Percentiles rank a stretch among this genome's conserved stretches.
These are phyloP conservation scores for Coluber constrictor DNA, from an alignment of 2,797 vertebrate genomes.

Conservation along the genomic window DNA sequence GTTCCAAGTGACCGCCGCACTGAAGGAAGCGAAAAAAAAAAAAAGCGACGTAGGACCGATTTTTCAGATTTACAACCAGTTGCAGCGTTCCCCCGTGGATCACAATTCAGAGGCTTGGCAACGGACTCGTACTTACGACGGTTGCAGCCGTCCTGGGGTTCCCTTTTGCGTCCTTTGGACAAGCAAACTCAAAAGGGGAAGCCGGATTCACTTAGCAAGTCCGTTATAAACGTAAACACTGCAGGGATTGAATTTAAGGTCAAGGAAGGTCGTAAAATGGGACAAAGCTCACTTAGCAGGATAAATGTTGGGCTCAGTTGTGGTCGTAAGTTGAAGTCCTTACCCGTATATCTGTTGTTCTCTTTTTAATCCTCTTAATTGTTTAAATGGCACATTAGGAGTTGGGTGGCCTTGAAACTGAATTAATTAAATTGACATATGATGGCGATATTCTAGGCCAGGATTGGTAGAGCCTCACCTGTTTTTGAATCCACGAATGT, in stretches of 20 bases:
- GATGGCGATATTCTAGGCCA: not conserved
- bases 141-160: not conserved
- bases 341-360: not conserved
- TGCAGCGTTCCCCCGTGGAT: not conserved
- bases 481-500: not conserved
- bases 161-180: not conserved
- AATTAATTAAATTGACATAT: not conserved
- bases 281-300: not conserved
- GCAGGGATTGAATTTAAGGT: not conserved
- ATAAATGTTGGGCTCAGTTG: not conserved
- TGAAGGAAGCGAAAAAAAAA: no score
- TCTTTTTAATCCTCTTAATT: not conserved
- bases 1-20: not conserved
- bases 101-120: not conserved
- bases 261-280: not conserved
- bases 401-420: not conserved
- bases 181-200: not conserved
- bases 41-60: not conserved
- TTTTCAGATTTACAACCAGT: not conserved
- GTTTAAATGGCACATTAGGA: not conserved
- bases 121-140: not conserved
- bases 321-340: not conserved
- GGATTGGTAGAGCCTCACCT: not conserved
- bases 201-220: not conserved
- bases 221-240: fast-evolving